Percentiles rank a stretch among this genome's conserved stretches.
Conservation (phyloP, 2,797 vertebrate species). For the Rhabdomys pumilio region DNA sequence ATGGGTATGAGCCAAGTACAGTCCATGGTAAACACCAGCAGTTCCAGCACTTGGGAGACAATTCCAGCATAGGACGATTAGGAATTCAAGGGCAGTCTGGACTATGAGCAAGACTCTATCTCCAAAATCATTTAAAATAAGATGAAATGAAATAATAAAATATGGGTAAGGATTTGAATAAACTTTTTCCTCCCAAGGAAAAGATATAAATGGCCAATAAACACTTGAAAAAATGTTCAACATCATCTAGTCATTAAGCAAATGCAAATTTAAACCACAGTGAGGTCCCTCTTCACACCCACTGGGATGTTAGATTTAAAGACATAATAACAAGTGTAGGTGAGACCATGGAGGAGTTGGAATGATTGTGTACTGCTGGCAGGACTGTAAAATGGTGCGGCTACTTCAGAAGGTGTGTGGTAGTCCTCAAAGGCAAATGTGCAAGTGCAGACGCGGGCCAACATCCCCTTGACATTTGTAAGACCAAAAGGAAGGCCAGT, state of each 20-base stretch:
- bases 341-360: not conserved
- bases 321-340: slow-evolving; percentile 6
- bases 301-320: slow-evolving; percentile 15
- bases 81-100: not conserved
- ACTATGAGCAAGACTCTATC: not conserved
- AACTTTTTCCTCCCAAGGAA: not conserved
- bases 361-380: not conserved
- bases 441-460: not conserved
- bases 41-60: not conserved
- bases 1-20: not conserved
- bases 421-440: slow-evolving; percentile 14
- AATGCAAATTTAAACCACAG: slow-evolving; percentile 54
- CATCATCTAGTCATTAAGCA: slow-evolving; percentile 58
- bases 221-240: not conserved
- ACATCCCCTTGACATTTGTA: slow-evolving; percentile 52
- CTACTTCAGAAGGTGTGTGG: slow-evolving; percentile 25
- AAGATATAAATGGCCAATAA: slow-evolving; percentile 47
- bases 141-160: slow-evolving; percentile 13
- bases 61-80: not conserved
- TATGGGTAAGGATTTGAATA: slow-evolving; percentile 43
- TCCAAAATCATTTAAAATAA: not conserved
- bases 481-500: slow-evolving; percentile 28
- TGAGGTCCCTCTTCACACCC: slow-evolving; percentile 15
- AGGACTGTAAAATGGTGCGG: not conserved
- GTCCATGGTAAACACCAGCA: not conserved